These are phyloP conservation scores for Plecotus auritus DNA, from an alignment of 2,113 vertebrate species.

Conservation along the genomic window DNA sequence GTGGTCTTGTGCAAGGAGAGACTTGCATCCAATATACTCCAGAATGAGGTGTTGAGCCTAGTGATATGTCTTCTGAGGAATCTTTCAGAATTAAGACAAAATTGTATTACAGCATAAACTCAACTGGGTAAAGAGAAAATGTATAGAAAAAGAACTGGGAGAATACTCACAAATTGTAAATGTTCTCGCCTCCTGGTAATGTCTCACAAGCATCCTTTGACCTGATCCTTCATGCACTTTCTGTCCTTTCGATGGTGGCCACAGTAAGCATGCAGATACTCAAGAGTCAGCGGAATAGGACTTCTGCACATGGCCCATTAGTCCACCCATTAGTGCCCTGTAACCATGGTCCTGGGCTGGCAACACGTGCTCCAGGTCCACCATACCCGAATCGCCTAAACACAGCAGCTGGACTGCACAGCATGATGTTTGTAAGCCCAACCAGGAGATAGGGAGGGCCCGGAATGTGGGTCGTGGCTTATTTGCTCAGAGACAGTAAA, in stretches of 20 bases:
- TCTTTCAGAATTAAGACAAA: background rate
- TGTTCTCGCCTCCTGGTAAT: background rate
- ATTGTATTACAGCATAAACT: background rate
- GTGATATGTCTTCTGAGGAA: background rate
- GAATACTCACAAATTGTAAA: background rate
- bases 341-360: too few species aligned
- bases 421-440: too few species aligned
- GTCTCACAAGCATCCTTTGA: background rate
- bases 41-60: background rate
- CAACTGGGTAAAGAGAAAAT: background rate
- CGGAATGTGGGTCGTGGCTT: too few species aligned
- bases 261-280: background rate
- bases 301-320: background rate
- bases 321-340: too few species aligned
- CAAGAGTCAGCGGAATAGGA: background rate
- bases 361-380: too few species aligned
- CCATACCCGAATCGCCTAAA: too few species aligned
- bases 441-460: too few species aligned
- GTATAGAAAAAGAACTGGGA: background rate
- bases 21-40: background rate
- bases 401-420: too few species aligned
- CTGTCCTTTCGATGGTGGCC: background rate
- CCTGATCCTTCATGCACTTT: background rate
- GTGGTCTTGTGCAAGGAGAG: background rate
- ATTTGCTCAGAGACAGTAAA: background rate